Conservation (phyloP, 2,888 invertebrate genomes). For the Lochmaea crataegi region DNA sequence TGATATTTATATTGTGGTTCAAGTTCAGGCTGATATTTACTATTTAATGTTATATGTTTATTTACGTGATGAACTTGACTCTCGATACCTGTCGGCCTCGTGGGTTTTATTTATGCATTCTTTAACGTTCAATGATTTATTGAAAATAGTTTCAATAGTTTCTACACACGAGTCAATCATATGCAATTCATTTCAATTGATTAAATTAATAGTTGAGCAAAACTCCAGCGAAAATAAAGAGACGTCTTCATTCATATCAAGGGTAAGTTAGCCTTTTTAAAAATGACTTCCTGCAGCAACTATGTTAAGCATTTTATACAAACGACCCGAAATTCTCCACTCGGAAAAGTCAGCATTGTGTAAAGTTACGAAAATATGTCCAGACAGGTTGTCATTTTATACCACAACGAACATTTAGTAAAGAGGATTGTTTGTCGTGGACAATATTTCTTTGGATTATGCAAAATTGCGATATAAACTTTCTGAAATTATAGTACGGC, state of each 20-base stretch:
- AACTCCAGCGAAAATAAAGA: too few species aligned
- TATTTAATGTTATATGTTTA: too few species aligned
- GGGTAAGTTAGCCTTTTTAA: slow-evolving; percentile 10
- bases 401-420: slow-evolving; percentile 17
- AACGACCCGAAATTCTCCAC: slow-evolving; percentile 21
- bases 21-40: too few species aligned
- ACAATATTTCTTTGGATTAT: slow-evolving; percentile 8
- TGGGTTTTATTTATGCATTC: too few species aligned
- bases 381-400: slow-evolving; percentile 44
- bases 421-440: slow-evolving; percentile 2
- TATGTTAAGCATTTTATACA: slow-evolving; percentile 20
- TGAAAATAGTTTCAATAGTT: too few species aligned
- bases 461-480: slow-evolving; percentile 32
- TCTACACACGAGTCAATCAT: too few species aligned
- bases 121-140: too few species aligned
- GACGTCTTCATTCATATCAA: neutral
- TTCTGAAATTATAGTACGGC: slow-evolving; percentile 22
- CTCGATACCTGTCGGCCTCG: too few species aligned
- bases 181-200: too few species aligned
- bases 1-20: too few species aligned
- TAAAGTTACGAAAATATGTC: slow-evolving; percentile 35
- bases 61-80: too few species aligned
- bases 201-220: too few species aligned
- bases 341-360: slow-evolving; percentile 36
- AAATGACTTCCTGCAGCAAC: slow-evolving; percentile 3